Evolutionary conservation across 2,888 invertebrate genomes (phyloP).

Genomic region (Sphaeridia pumilis): DNA sequence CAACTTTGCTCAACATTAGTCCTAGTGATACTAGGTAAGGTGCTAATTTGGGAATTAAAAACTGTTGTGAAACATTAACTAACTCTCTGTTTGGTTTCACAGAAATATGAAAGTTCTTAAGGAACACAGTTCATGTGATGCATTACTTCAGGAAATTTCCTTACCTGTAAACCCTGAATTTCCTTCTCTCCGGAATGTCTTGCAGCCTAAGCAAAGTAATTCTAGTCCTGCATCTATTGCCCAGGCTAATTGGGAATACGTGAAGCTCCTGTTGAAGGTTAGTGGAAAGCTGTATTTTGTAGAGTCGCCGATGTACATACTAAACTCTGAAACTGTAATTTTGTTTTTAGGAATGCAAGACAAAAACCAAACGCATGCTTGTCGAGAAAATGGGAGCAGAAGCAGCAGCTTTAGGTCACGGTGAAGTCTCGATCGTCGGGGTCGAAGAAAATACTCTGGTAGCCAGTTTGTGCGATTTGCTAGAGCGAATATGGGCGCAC

Average conservation of each 20-base stretch:
- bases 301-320: too few relatives aligned
- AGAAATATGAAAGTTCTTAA: constrained; percentile 33
- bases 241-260: constrained; percentile 95
- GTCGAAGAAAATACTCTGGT: constrained; percentile 97
- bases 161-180: constrained; percentile 24
- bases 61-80: neutral
- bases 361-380: constrained; percentile 94
- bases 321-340: constrained; percentile 1
- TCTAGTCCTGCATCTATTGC: constrained; percentile 77
- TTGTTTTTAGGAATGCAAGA: constrained; percentile 63
- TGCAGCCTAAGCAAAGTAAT: constrained; percentile 34
- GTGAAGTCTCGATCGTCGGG: constrained; percentile 56
- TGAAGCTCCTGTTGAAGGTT: constrained; percentile 91
- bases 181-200: constrained; percentile 31
- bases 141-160: constrained; percentile 27
- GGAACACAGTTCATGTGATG: constrained; percentile 35
- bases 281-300: too few relatives aligned
- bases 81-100: neutral
- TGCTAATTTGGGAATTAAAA: constrained; percentile 1
- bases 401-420: constrained; percentile 84
- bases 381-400: constrained; percentile 98
- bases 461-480: constrained; percentile 90
- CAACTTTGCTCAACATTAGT: constrained; percentile 59
- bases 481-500: constrained; percentile 96
- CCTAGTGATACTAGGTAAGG: constrained; percentile 52